Base-by-base conservation (phyloP, 2,797 vertebrate species). In the Hydrophis major region DNA sequence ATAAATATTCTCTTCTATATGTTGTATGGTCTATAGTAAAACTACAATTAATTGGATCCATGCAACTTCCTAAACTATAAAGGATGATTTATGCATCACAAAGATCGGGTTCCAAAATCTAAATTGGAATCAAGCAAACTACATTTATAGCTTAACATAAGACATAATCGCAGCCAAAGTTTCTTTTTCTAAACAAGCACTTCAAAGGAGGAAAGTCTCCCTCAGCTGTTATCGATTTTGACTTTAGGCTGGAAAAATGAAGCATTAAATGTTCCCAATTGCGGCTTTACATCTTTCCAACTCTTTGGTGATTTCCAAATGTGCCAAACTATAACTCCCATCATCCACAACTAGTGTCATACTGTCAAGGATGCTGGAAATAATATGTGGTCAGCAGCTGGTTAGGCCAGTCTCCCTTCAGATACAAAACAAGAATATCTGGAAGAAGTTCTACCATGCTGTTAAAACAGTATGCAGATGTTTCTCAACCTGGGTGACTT, bases 71-170 rank as follows among this genome's bases (percentile, higher is more conserved):
- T 83, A 83, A 83, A 22, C 20, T 83, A 47, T 25, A 78, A 78
- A 78, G 8, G 32, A 47, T 25, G 74, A 83, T 83, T 83, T 83
- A 88, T 25, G 37, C 8, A 83, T 83, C 37, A 83, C 20, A 47
- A 83, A 47, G 37, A 22, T 12, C 25, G 37, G 20, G 37, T 83
- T 83, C n/a, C 87, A 88, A 88, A 88, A 88, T 37, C 55, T 83
- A 83, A 83, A 83, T 47, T 83, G 74, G 47, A 83, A 89, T 93
- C 74, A 83, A 91, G 53, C 8, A 94, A 94, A 93, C 95, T 93
- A 89, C 28, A 57, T 88, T 59, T 59, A 28, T 60, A 63, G 47
- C 3, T 16, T 42, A 47, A 83, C 74, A 47, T 47, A 25, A 83
- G 74, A 25, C 20, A 47, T 83, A 47, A 47, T 83, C 74, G 37